Conservation (phyloP, 2,113 vertebrate species). For the Sphaerodactylus townsendi region DNA sequence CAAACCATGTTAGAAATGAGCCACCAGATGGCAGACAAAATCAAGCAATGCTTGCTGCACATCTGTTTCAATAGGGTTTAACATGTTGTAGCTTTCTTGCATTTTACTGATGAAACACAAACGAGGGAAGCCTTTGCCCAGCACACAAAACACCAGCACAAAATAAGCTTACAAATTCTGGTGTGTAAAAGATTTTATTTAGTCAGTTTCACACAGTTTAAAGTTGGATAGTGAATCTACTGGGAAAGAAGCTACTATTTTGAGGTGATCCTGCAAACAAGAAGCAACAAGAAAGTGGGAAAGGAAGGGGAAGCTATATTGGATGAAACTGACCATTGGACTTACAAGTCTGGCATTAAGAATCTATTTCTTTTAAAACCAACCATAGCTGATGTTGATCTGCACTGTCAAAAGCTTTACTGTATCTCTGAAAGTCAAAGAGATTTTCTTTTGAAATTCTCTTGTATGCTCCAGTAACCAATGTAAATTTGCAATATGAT, state of each 20-base stretch:
- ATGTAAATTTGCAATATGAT: no score
- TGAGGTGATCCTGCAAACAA: not conserved
- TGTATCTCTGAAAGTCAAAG: no score
- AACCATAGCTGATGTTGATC: no score
- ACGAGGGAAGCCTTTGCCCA: not conserved
- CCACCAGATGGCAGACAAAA: conserved; percentile 33
- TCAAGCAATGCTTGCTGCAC: not conserved
- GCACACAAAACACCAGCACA: not conserved
- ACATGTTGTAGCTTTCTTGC: not conserved
- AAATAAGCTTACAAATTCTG: not conserved
- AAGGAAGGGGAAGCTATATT: not conserved
- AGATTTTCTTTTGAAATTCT: no score
- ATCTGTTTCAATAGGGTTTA: not conserved
- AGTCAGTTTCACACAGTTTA: not conserved
- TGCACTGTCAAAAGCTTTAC: no score
- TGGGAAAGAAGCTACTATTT: not conserved
- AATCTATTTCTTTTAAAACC: no score
- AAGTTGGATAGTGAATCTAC: no score
- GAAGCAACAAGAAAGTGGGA: not conserved
- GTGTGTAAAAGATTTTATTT: not conserved
- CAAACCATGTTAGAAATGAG: not conserved
- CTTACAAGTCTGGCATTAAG: no score
- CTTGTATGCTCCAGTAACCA: no score
- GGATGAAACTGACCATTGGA: not conserved
- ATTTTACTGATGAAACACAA: not conserved